A percentile compares a stretch with the other conserved stretches of the same genome.
Conservation (phyloP, 2,888 invertebrate genomes). For the Dione vanillae region DNA sequence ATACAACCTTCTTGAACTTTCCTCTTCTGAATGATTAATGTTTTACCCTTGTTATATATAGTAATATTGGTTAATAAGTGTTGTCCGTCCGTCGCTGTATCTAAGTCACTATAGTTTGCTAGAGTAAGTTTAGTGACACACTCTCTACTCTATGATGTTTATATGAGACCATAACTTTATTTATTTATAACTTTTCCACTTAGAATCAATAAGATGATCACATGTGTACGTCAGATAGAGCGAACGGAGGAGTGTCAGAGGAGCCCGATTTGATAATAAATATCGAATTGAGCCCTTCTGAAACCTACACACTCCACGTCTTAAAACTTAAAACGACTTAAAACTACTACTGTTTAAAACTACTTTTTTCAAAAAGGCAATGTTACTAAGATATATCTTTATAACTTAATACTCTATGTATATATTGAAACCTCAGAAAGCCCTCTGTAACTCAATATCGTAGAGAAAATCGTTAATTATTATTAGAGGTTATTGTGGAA, state of each 20-base stretch:
- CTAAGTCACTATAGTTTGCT: conserved; percentile 9
- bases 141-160: neutral
- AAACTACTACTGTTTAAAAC: neutral
- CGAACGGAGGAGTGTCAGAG: too few species aligned
- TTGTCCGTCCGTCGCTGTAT: conserved; percentile 6
- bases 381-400: neutral
- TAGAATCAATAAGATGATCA: too few species aligned
- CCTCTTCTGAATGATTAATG: conserved; percentile 15
- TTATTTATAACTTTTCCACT: too few species aligned
- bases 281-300: too few species aligned
- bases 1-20: conserved; percentile 2
- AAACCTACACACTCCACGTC: too few species aligned
- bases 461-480: neutral
- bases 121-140: neutral
- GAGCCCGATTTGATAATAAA: too few species aligned
- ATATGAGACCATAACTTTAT: too few species aligned
- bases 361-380: neutral
- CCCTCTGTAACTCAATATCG: neutral
- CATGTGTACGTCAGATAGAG: too few species aligned
- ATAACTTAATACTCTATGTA: neutral
- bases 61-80: neutral
- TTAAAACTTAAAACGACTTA: too few species aligned
- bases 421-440: neutral
- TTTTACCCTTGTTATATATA: neutral
- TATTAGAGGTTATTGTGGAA: too few species aligned